These are phyloP conservation scores for Phoxinus phoxinus DNA, from an alignment of 2,113 vertebrate species.

Conservation along the genomic window DNA sequence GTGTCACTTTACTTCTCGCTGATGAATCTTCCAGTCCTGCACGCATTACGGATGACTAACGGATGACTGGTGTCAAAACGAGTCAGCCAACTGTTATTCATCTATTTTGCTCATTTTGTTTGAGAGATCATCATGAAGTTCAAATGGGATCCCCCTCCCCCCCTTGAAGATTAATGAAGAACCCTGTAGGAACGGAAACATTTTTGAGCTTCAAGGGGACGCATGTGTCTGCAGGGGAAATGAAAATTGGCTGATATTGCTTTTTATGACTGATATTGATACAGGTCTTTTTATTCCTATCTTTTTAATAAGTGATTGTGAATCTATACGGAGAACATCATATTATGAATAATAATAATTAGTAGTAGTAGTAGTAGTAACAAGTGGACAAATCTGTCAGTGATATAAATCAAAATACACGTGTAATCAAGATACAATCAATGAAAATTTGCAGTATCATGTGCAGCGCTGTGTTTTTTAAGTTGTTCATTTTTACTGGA, in stretches of 20 bases:
- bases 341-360: no score
- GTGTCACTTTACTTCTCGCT: conserved; percentile 4
- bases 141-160: conserved; percentile 10
- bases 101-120: conserved; percentile 30
- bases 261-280: neutral
- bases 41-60: neutral
- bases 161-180: neutral
- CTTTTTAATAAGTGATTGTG: neutral
- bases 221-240: neutral
- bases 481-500: no score
- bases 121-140: neutral
- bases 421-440: no score
- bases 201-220: neutral
- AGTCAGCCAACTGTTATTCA: conserved; percentile 26
- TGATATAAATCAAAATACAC: no score
- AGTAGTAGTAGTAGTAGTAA: no score
- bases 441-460: no score
- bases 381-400: no score
- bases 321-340: no score
- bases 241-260: neutral
- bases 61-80: conserved; percentile 42
- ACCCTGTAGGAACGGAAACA: neutral
- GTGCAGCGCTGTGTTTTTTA: no score
- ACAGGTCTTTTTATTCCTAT: neutral
- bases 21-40: conserved; percentile 18